These are phyloP conservation scores for Stenopsyche tienmushanensis DNA, from an alignment of 1,140 invertebrate genomes.

Conservation along the genomic window DNA sequence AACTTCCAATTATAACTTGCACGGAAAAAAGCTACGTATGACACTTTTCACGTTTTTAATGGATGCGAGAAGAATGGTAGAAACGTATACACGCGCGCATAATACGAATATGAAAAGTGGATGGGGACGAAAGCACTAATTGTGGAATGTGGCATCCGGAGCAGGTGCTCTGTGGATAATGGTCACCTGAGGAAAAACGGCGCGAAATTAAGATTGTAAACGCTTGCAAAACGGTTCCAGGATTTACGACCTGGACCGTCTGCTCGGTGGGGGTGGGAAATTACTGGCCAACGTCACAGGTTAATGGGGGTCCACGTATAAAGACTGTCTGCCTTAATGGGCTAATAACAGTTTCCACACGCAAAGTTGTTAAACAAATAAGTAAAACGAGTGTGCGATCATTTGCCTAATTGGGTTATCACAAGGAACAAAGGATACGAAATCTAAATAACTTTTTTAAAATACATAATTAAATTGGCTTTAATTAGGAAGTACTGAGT, in stretches of 20 bases:
- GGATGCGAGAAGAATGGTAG: no score
- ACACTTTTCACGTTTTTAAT: no score
- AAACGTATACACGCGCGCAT: no score
- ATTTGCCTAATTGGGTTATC: neutral
- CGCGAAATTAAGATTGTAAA: conserved; percentile 15
- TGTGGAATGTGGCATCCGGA: neutral
- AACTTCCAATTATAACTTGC: no score
- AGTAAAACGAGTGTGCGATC: conserved; percentile 3
- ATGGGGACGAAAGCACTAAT: conserved; percentile 1
- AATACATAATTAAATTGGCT: no score
- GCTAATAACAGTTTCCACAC: conserved; percentile 10
- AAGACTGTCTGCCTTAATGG: conserved; percentile 10
- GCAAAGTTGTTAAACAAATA: conserved; percentile 7
- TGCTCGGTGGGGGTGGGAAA: conserved; percentile 5
- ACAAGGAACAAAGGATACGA: no score
- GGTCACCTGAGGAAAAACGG: conserved; percentile 9
- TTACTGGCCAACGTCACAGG: conserved; percentile 12
- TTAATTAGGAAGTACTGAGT: no score
- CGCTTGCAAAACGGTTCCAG: conserved; percentile 7
- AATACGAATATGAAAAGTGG: no score
- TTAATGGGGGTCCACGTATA: conserved; percentile 6
- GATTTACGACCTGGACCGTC: neutral
- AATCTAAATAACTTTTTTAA: no score
- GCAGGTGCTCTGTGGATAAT: conserved; percentile 1
- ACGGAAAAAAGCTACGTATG: no score